Evolutionary conservation across 2,888 invertebrate species (phyloP).

Genomic region (Linyphia triangularis): DNA sequence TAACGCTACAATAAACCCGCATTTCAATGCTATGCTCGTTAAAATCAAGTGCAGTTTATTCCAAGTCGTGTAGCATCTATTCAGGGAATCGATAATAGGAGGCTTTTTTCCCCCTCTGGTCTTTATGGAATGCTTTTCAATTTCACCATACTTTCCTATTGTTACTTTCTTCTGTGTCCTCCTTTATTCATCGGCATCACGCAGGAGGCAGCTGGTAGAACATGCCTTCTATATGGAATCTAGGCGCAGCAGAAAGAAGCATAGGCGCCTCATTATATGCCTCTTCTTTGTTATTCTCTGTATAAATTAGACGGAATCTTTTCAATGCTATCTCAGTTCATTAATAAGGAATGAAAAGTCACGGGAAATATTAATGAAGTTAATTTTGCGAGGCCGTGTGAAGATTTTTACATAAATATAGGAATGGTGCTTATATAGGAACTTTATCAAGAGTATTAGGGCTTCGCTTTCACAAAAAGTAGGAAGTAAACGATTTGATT

Average conservation of each 20-base stretch:
- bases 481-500: background rate
- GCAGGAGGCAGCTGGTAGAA: constrained; percentile 29
- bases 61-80: constrained; percentile 52
- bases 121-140: constrained; percentile 32
- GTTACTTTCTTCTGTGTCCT: constrained; percentile 33
- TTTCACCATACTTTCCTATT: constrained; percentile 35
- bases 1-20: constrained; percentile 71
- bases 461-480: background rate
- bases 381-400: background rate
- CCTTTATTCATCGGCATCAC: constrained; percentile 42
- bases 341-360: background rate
- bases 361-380: background rate
- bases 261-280: background rate
- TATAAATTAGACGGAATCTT: constrained; percentile 29
- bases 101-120: constrained; percentile 7
- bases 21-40: constrained; percentile 70
- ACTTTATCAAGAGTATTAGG: background rate
- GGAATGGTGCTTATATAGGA: background rate
- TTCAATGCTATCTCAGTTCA: background rate
- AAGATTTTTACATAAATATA: background rate
- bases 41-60: constrained; percentile 73
- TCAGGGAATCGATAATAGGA: constrained; percentile 29
- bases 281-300: constrained; percentile 19
- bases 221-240: background rate
- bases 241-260: background rate